Base-by-base conservation (phyloP, 2,888 invertebrate species). In the Agrochola lychnidis region DNA sequence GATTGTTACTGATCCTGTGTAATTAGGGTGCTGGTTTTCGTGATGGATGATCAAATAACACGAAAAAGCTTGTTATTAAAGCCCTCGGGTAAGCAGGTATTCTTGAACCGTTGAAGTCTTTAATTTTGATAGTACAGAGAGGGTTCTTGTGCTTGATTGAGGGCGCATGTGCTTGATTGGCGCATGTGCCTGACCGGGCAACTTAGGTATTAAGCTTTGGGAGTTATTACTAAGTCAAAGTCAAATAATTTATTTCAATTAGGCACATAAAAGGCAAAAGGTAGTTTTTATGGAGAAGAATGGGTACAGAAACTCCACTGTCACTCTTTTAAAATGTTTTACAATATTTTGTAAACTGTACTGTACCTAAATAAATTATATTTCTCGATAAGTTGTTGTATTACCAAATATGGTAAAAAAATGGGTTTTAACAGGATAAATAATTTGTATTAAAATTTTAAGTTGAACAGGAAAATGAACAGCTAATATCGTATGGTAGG, bases 391-490 rank as follows among this genome's bases (percentile, higher is more conserved):
- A 7, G 1, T n/a, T 63, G 30, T n/a, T 16, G 45, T 16, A 36
- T n/a, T n/a, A n/a, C n/a, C n/a, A n/a, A n/a, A n/a, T 36, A 67
- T 19, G 73, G 16, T n/a, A n/a, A 53, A 73, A 72, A 48, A 56
- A 61, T 40, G 53, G 40, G 22, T 12, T 76, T 36, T 25, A 42
- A 19, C 64, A 56, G n/a, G 42, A 62, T 25, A 73, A 36, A 42
- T 45, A 36, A 62, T 51, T 48, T 16, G 19, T 45, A 2, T 45
- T 36, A 36, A 36, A 36, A 10, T 40, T 30, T 30, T 22, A 36
- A n/a, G 36, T 48, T 30, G 2, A 45, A 78, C 53, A 80, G 84
- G 68, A 81, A 69, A 81, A 81, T 40, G 0, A 51, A 19, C 4
- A 56, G 19, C 3, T 57, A 53, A 51, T 51, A 36, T 62, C 7